phyloP scores from a whole-genome alignment of 2,888 invertebrate species.

The Tenthredo scrophulariae region DNA sequence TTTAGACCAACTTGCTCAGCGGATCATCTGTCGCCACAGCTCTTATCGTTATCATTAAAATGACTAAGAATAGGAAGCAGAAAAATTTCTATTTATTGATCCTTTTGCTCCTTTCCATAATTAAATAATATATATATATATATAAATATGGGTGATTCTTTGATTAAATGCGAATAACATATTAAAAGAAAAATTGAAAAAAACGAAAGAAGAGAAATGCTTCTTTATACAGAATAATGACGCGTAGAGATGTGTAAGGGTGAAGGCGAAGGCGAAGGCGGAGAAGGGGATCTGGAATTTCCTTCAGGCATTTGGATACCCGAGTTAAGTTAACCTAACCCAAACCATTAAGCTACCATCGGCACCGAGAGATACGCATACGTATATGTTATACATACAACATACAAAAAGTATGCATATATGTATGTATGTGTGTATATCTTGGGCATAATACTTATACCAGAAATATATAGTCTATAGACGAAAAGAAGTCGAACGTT shows the following conservation, averaged over 20 bases:
- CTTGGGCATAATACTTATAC: not conserved
- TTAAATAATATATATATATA: too few species aligned
- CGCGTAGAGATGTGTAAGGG: constrained; percentile 54
- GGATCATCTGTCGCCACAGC: not conserved
- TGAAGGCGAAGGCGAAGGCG: constrained; percentile 57
- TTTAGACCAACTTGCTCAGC: not conserved
- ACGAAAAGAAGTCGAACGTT: not conserved
- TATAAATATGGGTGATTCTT: not conserved
- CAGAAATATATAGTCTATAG: not conserved
- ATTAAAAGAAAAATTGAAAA: not conserved
- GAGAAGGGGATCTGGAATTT: constrained; percentile 68
- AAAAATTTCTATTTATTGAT: not conserved
- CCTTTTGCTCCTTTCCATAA: not conserved
- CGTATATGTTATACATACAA: not conserved
- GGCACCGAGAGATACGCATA: constrained; percentile 30
- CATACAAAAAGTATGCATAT: not conserved
- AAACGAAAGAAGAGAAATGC: not conserved
- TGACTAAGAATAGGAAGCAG: not conserved
- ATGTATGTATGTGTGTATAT: not conserved
- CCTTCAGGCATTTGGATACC: constrained; percentile 69
- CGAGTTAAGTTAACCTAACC: constrained; percentile 2
- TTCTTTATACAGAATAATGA: not conserved
- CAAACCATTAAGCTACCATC: constrained; percentile 7
- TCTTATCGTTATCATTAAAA: not conserved
- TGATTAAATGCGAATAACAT: not conserved